phyloP scores from a whole-genome alignment of 2,113 vertebrate species.

The Cercopithecus mona region DNA sequence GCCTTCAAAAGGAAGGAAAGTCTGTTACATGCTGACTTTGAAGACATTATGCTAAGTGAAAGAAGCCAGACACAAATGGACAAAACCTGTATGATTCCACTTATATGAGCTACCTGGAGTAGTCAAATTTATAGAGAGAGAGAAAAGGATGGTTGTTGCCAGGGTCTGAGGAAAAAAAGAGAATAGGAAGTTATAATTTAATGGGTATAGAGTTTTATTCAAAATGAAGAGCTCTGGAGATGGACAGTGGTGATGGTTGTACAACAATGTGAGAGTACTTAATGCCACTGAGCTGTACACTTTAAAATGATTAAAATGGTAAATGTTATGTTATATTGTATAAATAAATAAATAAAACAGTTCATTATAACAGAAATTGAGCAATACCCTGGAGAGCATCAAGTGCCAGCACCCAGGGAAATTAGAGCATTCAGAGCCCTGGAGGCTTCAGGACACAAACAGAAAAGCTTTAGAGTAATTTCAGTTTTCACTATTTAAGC shows the following conservation, averaged over 20 bases:
- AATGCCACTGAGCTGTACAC: background rate
- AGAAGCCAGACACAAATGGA: background rate
- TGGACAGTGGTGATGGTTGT: background rate
- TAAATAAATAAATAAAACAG: background rate
- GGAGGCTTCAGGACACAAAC: background rate
- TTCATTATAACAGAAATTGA: background rate
- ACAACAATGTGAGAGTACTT: background rate
- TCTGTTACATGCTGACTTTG: background rate
- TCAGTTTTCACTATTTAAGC: background rate
- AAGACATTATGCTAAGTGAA: background rate
- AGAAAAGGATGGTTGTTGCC: background rate
- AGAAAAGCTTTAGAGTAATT: background rate
- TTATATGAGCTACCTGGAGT: background rate
- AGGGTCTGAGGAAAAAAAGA: background rate
- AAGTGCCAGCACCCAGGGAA: background rate
- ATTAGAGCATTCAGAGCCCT: background rate
- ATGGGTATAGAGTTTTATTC: background rate
- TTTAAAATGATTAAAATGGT: background rate
- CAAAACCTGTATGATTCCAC: background rate
- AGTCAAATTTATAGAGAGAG: background rate
- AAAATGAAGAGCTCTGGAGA: background rate
- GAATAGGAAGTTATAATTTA: background rate
- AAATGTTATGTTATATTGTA: background rate
- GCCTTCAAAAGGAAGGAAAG: conserved; percentile 12
- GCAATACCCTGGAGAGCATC: background rate